These are phyloP conservation scores for Tipula helvola DNA, from an alignment of 2,888 invertebrate genomes.

Conservation along the genomic window DNA sequence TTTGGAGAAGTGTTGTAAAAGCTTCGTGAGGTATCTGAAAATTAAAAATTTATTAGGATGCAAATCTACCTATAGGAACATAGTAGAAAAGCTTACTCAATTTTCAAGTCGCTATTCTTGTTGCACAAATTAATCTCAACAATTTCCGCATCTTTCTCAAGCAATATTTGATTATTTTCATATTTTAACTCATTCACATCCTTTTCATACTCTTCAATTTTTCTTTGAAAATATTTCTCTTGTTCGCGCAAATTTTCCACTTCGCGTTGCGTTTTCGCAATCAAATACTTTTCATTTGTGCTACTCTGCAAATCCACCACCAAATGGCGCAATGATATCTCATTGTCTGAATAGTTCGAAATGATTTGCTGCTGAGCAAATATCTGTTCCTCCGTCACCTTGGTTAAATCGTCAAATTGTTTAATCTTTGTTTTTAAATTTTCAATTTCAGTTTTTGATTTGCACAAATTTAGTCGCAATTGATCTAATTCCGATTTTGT, in stretches of 20 bases:
- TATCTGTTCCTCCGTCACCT: conserved; percentile 21
- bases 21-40: conserved; percentile 27
- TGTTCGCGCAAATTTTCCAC: conserved; percentile 24
- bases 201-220: conserved; percentile 20
- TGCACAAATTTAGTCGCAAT: conserved; percentile 23
- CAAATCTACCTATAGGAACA: neutral
- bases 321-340: conserved; percentile 31
- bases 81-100: conserved; percentile 28
- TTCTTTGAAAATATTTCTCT: conserved; percentile 17
- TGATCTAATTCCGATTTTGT: conserved; percentile 23
- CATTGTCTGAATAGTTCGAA: conserved; percentile 33
- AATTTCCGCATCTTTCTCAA: neutral
- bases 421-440: neutral
- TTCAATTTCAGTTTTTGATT: conserved; percentile 21
- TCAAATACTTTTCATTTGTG: conserved; percentile 29
- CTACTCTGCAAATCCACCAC: conserved; percentile 34
- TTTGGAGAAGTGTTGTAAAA: conserved; percentile 25
- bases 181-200: conserved; percentile 17
- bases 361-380: conserved; percentile 30
- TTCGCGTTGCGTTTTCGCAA: conserved; percentile 31
- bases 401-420: conserved; percentile 11
- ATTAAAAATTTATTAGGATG: neutral
- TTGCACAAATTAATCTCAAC: conserved; percentile 25
- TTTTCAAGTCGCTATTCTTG: conserved; percentile 25
- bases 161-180: conserved; percentile 13